Evolutionary conservation across 2,113 vertebrate species (phyloP).

Genomic region (Eptatretus burgeri): DNA sequence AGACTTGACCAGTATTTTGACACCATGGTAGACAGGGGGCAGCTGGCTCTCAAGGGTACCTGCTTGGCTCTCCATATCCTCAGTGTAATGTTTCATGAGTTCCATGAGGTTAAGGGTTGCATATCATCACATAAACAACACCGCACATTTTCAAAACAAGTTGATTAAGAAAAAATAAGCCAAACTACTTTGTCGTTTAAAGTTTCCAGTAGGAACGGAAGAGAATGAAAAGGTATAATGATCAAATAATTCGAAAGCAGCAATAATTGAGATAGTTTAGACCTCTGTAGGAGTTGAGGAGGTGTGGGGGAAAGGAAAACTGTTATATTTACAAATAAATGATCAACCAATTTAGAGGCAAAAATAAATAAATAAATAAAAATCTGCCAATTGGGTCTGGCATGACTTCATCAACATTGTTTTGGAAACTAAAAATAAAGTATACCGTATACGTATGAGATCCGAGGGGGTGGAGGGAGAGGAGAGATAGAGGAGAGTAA

Average conservation of each 20-base stretch:
- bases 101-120: constrained; percentile 43
- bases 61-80: constrained; percentile 57
- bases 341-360: not conserved
- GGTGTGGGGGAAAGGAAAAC: not conserved
- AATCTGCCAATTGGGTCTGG: not conserved
- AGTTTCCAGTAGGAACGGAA: too few relatives aligned
- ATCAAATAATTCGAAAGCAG: too few relatives aligned
- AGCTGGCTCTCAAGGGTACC: constrained; percentile 41
- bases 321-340: constrained; percentile 10
- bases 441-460: not conserved
- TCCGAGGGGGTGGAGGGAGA: too few relatives aligned
- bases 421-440: not conserved
- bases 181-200: too few relatives aligned
- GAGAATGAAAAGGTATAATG: too few relatives aligned
- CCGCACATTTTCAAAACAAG: not conserved
- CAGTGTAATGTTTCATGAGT: constrained; percentile 97
- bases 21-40: constrained; percentile 58
- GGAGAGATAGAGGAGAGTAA: too few relatives aligned
- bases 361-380: not conserved
- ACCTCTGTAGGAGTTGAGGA: too few relatives aligned
- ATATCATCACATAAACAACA: not conserved
- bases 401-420: not conserved
- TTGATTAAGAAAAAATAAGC: too few relatives aligned
- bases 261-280: too few relatives aligned
- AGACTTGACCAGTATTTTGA: constrained; percentile 74